A percentile compares a stretch with the other conserved stretches of the same genome.
These are phyloP conservation scores for Ursus arctos DNA, from an alignment of 2,113 vertebrate genomes.

Conservation along the genomic window DNA sequence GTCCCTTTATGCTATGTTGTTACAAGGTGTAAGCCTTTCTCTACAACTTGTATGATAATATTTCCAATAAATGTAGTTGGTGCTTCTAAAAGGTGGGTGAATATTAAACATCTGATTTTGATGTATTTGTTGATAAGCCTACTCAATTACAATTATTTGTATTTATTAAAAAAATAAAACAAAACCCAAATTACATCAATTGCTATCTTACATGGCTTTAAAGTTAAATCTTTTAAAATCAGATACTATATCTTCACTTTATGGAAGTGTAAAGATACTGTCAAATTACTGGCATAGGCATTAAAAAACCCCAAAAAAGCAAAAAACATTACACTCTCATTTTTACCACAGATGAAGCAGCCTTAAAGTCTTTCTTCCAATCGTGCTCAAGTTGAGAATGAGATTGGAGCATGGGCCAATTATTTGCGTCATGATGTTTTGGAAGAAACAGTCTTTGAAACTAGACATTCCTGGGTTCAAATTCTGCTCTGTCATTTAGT, in stretches of 20 bases:
- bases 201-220: background rate
- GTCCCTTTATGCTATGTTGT: conserved; percentile 80
- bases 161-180: conserved; percentile 36
- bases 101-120: conserved; percentile 61
- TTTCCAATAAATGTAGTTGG: conserved; percentile 76
- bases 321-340: background rate
- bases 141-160: background rate
- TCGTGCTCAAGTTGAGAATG: background rate
- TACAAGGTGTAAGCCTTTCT: conserved; percentile 73
- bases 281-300: background rate
- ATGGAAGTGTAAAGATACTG: background rate
- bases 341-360: background rate
- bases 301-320: background rate
- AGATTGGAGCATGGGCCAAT: background rate
- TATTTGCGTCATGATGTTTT: background rate
- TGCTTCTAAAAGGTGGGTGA: conserved; percentile 81
- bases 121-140: conserved; percentile 19
- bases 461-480: background rate
- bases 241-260: background rate
- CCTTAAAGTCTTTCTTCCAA: background rate
- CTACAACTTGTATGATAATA: conserved; percentile 68
- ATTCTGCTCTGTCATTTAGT: background rate
- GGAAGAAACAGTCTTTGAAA: background rate
- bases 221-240: conserved; percentile 36
- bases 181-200: background rate